phyloP scores from a whole-genome alignment of 2,797 vertebrate species.

The Gephyroberyx darwinii region DNA sequence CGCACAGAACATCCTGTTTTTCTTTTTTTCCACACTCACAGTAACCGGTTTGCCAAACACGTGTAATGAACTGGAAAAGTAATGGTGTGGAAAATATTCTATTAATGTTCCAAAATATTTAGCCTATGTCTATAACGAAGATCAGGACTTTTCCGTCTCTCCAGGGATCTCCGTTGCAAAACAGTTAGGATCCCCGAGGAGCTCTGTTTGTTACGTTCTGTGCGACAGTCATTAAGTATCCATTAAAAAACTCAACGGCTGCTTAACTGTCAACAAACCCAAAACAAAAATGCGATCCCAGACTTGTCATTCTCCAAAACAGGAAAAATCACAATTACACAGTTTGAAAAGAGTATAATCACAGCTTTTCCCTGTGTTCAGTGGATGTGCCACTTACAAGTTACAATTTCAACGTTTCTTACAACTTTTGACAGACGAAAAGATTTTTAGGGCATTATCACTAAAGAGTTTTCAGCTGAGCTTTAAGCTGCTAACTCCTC shows the following conservation, averaged over 20 bases:
- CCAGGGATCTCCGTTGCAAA: constrained; percentile 50
- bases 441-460: constrained; percentile 31
- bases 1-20: constrained; percentile 12
- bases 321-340: constrained; percentile 54
- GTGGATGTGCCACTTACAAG: constrained; percentile 5
- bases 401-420: constrained; percentile 25
- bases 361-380: constrained; percentile 36
- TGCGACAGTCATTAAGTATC: constrained; percentile 67
- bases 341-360: constrained; percentile 58
- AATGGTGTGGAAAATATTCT: constrained; percentile 57
- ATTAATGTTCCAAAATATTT: constrained; percentile 71
- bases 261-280: constrained; percentile 64
- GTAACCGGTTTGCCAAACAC: constrained; percentile 40
- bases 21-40: neutral
- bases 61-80: constrained; percentile 67
- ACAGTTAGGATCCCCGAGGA: constrained; percentile 60
- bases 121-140: constrained; percentile 52
- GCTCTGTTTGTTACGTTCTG: constrained; percentile 55
- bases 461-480: constrained; percentile 37
- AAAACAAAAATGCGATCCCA: constrained; percentile 62
- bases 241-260: constrained; percentile 70
- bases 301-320: constrained; percentile 38
- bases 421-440: constrained; percentile 32
- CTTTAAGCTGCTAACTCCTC: constrained; percentile 43
- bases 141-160: constrained; percentile 59